Evolutionary conservation across 1,140 invertebrate species (phyloP).

Genomic region (Dendroctonus ponderosae): DNA sequence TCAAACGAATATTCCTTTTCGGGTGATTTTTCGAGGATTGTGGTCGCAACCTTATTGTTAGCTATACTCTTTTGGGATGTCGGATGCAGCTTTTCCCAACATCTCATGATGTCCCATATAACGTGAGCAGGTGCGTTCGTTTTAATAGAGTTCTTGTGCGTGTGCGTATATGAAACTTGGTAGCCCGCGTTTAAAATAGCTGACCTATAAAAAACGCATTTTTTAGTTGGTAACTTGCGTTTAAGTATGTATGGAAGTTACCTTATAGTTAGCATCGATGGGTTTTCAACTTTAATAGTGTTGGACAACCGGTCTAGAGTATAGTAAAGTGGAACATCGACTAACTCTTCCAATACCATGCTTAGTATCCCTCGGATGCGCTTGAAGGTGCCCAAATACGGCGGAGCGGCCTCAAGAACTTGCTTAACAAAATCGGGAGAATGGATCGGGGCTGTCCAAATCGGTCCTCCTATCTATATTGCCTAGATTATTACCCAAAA

Average conservation of each 20-base stretch:
- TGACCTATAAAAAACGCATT: slow-evolving; percentile 62
- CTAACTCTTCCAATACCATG: slow-evolving; percentile 76
- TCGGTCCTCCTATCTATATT: slow-evolving; percentile 81
- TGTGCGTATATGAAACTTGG: slow-evolving; percentile 89
- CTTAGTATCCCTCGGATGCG: slow-evolving; percentile 73
- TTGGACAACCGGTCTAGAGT: slow-evolving; percentile 64
- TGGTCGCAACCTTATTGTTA: slow-evolving; percentile 55
- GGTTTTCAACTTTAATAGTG: slow-evolving; percentile 64
- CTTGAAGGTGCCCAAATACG: slow-evolving; percentile 67
- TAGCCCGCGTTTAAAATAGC: slow-evolving; percentile 93
- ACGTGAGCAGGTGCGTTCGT: slow-evolving; percentile 85
- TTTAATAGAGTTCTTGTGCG: slow-evolving; percentile 84
- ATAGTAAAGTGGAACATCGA: slow-evolving; percentile 86
- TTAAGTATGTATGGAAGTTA: slow-evolving; percentile 40
- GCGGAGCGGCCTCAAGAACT: slow-evolving; percentile 50
- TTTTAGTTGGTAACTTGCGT: not conserved
- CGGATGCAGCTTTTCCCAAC: slow-evolving; percentile 73
- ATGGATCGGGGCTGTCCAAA: slow-evolving; percentile 88
- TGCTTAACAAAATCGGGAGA: slow-evolving; percentile 71
- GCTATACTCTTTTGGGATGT: slow-evolving; percentile 57
- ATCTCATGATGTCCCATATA: slow-evolving; percentile 91
- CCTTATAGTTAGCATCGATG: slow-evolving; percentile 65
- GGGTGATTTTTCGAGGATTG: slow-evolving; percentile 59
- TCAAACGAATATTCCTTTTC: slow-evolving; percentile 60
- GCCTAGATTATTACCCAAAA: not conserved